A percentile compares a stretch with the other conserved stretches of the same genome.
Conservation (phyloP, 2,888 invertebrate genomes). For the Hypselothyrea guttata region DNA sequence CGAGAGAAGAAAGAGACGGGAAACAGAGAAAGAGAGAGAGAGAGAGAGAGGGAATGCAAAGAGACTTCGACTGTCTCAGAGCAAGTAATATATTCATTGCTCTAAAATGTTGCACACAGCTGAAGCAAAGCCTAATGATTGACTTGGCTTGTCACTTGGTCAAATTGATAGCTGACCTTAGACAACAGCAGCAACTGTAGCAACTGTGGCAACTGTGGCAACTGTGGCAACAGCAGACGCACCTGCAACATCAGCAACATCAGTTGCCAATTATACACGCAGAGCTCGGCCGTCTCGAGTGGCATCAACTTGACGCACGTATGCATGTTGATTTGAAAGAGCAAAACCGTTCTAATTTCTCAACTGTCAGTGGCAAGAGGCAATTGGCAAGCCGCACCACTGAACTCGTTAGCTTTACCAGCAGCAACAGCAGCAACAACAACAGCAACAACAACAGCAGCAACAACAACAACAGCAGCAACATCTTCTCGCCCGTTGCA, state of each 20-base stretch:
- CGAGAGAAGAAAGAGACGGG: neutral
- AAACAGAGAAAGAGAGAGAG: neutral
- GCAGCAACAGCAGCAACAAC: constrained; percentile 7
- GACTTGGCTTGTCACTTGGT: constrained; percentile 36
- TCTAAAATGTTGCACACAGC: constrained; percentile 51
- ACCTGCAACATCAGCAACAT: constrained; percentile 53
- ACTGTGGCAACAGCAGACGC: constrained; percentile 18
- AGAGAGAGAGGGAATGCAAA: neutral
- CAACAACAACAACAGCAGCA: constrained; percentile 4
- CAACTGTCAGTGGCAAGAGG: constrained; percentile 72
- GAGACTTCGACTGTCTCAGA: too few species aligned
- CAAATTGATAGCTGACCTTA: constrained; percentile 58
- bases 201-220: constrained; percentile 16
- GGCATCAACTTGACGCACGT: constrained; percentile 47
- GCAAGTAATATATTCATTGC: too few species aligned
- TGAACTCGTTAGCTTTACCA: constrained; percentile 62
- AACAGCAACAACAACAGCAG: too few species aligned
- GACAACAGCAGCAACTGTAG: constrained; percentile 30
- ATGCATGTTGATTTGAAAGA: constrained; percentile 72
- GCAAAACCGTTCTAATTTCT: constrained; percentile 76
- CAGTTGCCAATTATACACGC: constrained; percentile 54
- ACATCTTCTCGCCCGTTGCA: constrained; percentile 59
- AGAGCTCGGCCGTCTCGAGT: constrained; percentile 11
- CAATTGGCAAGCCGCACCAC: constrained; percentile 34
- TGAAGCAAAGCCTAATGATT: constrained; percentile 28